Conservation (phyloP, 2,797 vertebrate genomes). For the Melanogrammus aeglefinus region DNA sequence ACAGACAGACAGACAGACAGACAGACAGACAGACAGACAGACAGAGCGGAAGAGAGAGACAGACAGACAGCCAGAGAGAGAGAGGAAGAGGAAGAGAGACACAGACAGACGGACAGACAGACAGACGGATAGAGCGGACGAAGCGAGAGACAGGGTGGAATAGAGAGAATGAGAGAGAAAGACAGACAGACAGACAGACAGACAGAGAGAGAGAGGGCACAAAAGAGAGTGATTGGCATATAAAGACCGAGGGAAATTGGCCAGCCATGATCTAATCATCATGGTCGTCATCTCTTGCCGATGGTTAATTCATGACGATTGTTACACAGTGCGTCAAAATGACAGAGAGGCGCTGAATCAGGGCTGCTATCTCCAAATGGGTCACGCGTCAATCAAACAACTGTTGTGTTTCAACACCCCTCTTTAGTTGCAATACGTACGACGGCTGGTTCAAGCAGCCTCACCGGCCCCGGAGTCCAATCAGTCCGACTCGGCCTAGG, state of each 20-base stretch:
- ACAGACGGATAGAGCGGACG: too few species aligned
- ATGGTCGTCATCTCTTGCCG: conserved; percentile 21
- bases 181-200: conserved; percentile 18
- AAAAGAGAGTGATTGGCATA: neutral
- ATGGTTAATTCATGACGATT: conserved; percentile 27
- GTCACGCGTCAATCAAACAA: conserved; percentile 11
- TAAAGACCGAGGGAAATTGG: neutral
- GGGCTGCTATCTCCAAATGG: conserved; percentile 24
- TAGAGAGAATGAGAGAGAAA: conserved; percentile 1
- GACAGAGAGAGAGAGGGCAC: conserved; percentile 15
- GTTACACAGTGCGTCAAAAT: conserved; percentile 20
- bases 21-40: neutral
- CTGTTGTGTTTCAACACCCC: too few species aligned
- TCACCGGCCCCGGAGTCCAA: too few species aligned
- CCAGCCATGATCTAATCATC: conserved; percentile 35
- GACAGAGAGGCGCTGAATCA: conserved; percentile 19
- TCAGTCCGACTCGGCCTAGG: too few species aligned
- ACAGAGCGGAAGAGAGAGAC: conserved; percentile 5
- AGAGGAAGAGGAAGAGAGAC: conserved; percentile 5
- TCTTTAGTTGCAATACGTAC: too few species aligned
- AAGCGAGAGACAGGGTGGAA: too few species aligned
- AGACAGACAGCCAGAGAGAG: neutral
- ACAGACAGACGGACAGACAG: neutral
- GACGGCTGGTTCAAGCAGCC: too few species aligned
- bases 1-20: neutral